phyloP scores from a whole-genome alignment of 2,797 vertebrate species.

The Mycteria americana region DNA sequence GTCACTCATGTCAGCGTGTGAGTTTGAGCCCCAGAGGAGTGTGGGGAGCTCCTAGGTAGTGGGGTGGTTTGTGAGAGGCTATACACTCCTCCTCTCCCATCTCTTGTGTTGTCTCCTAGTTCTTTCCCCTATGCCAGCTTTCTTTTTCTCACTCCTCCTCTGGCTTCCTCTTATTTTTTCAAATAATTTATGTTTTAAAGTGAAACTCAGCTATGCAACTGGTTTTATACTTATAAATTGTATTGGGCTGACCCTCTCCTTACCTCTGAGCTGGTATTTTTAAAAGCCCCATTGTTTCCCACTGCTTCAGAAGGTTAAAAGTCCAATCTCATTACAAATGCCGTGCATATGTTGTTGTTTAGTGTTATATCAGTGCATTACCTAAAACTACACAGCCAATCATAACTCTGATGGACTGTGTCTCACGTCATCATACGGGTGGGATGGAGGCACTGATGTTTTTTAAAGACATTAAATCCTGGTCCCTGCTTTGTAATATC shows the following conservation, averaged over 20 bases:
- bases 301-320: slow-evolving; percentile 61
- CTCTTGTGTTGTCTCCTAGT: neutral
- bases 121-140: neutral
- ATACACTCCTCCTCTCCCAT: neutral
- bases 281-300: slow-evolving; percentile 52
- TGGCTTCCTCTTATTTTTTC: slow-evolving; percentile 4
- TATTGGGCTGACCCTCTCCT: slow-evolving; percentile 59
- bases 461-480: neutral
- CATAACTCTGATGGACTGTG: neutral
- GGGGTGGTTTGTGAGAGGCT: neutral
- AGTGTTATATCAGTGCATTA: slow-evolving; percentile 11
- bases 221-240: slow-evolving; percentile 45
- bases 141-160: neutral
- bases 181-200: slow-evolving; percentile 16
- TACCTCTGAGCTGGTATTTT: slow-evolving; percentile 67
- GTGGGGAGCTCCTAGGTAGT: neutral
- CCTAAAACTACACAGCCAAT: slow-evolving; percentile 17
- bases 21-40: neutral
- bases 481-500: neutral
- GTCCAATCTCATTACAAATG: slow-evolving; percentile 62
- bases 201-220: slow-evolving; percentile 21
- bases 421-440: neutral
- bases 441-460: neutral
- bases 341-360: slow-evolving; percentile 57
- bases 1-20: neutral